Evolutionary conservation across 1,140 invertebrate species (phyloP), one percentile per base, ranked within the genome.

Genomic region (Rhopalosiphum maidis): DNA sequence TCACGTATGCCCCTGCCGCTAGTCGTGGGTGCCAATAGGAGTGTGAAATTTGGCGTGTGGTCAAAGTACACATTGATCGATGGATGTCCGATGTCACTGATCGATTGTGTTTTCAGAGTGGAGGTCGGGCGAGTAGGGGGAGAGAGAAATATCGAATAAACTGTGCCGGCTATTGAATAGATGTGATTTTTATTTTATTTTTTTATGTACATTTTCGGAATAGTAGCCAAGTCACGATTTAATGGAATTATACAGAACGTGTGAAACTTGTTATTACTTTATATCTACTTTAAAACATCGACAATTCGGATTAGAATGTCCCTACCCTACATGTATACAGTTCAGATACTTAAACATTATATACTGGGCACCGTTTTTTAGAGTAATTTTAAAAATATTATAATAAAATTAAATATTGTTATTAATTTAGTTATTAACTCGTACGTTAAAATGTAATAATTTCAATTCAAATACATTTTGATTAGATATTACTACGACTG

Each of bases 21-120:
- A 1, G 87, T 46, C 46, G 43, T 51, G 87, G 90, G 90, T 83
- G 89, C 89, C 89, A 51, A 46, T 22, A 48, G 30, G 35, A 91
- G 90, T 83, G 90, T 91, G 90, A 91, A 91, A 91, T 82, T 91
- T 91, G 90, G 90, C 90, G 37, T 60, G 55, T 43, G 55, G 55
- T 68, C 90, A 91, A 91, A 68, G 41, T n/a, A 30, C 87, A 54
- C 48, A 15, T 89, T 54, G 87, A 89, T 89, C 87, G 48, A 54
- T 46, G 87, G 48, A 54, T 35, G 48, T 37, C 41, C 48, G 87
- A 89, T 87, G 22, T 87, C 46, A 51, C n/a, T 37, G 87, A 89
- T 54, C 87, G 87, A 87, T n/a, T 51, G 86, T 48, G 18, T 30
- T 86, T 86, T 18, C 25, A 23, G 21, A 25, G 82, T 22, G 82